Conservation (phyloP, 2,113 vertebrate genomes). For the Tylochromis polylepis region DNA sequence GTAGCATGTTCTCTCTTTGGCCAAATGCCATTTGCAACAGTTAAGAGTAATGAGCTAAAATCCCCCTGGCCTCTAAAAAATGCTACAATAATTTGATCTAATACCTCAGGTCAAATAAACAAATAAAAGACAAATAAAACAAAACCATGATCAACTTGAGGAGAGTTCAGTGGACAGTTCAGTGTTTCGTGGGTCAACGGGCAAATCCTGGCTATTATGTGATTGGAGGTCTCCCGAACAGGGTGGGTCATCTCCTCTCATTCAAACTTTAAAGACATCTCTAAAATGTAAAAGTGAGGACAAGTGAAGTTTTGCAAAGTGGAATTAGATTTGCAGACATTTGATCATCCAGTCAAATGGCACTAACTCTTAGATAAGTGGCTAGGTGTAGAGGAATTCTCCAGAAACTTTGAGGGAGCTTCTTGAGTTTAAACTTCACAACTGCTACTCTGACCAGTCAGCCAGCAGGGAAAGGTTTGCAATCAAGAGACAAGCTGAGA, state of each 20-base stretch:
- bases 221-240: no score
- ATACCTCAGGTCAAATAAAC: neutral
- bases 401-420: neutral
- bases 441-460: neutral
- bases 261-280: neutral
- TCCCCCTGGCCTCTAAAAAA: neutral
- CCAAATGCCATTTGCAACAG: neutral
- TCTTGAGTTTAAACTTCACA: neutral
- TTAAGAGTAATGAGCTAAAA: neutral
- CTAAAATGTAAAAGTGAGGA: neutral
- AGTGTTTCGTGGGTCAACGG: neutral
- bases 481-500: neutral
- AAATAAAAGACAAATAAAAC: no score
- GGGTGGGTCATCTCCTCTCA: neutral
- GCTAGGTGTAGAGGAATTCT: neutral
- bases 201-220: no score
- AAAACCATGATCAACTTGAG: neutral
- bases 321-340: neutral
- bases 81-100: neutral
- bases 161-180: neutral
- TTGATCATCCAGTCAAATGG: neutral
- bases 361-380: neutral
- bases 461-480: neutral
- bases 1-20: neutral
- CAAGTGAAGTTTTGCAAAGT: neutral